phyloP scores from a whole-genome alignment of 2,797 vertebrate genomes.

The Thunnus albacares region DNA sequence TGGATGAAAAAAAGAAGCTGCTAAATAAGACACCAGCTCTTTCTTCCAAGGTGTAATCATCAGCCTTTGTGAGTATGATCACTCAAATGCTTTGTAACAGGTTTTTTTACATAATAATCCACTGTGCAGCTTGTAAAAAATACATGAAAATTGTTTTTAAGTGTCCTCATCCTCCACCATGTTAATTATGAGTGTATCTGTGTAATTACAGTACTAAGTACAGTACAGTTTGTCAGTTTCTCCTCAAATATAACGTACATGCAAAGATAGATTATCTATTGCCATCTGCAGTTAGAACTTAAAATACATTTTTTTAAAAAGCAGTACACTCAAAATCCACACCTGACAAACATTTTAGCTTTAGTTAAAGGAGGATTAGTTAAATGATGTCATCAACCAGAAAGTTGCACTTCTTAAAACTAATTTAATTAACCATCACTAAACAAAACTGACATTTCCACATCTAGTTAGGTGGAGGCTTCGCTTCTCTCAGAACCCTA shows the following conservation, averaged over 20 bases:
- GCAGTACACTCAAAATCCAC: background rate
- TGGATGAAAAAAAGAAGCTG: slow-evolving; percentile 27
- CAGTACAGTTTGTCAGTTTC: slow-evolving; percentile 23
- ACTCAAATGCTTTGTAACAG: slow-evolving; percentile 50
- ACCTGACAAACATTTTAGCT: background rate
- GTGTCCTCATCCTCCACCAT: slow-evolving; percentile 1
- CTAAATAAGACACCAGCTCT: slow-evolving; percentile 27
- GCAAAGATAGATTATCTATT: slow-evolving; percentile 24
- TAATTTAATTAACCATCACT: slow-evolving; percentile 22
- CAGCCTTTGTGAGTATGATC: slow-evolving; percentile 55
- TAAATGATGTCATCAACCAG: background rate
- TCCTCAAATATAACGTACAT: slow-evolving; percentile 7
- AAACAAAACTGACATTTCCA: slow-evolving; percentile 50
- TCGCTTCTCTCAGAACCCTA: background rate
- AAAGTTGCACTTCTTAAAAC: slow-evolving; percentile 1
- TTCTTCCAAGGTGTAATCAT: slow-evolving; percentile 53
- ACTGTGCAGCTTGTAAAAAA: slow-evolving; percentile 18
- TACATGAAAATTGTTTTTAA: slow-evolving; percentile 12
- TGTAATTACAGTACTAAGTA: slow-evolving; percentile 56
- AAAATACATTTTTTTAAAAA: background rate
- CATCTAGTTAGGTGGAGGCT: slow-evolving; percentile 14
- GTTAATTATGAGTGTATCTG: slow-evolving; percentile 33
- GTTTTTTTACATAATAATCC: slow-evolving; percentile 21
- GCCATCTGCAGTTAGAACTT: background rate
- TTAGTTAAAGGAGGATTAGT: too few species aligned